Evolutionary conservation across 2,888 invertebrate genomes (phyloP).

Genomic region (Therioaphis trifolii): DNA sequence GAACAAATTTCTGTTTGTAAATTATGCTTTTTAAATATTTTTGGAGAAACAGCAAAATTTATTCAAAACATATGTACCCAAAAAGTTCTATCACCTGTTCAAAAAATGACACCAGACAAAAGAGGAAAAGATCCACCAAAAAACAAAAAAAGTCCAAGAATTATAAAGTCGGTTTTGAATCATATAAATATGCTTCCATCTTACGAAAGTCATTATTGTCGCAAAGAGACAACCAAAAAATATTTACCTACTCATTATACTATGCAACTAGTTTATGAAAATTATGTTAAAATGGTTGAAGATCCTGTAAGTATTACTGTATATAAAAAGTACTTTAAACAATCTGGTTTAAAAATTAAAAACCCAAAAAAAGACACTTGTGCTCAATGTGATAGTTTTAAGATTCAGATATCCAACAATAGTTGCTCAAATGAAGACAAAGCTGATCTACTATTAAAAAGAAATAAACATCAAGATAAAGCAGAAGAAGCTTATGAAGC

Average conservation of each 20-base stretch:
- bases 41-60: not conserved
- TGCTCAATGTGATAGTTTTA: not conserved
- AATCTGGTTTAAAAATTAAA: conserved; percentile 15
- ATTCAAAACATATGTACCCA: not conserved
- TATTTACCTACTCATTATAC: conserved; percentile 13
- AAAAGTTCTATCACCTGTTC: not conserved
- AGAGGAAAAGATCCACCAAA: not conserved
- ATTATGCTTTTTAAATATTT: not conserved
- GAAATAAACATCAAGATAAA: not conserved
- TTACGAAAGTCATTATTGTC: not conserved
- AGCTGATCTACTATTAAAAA: not conserved
- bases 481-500: not conserved
- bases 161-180: not conserved
- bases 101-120: not conserved
- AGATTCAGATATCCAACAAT: conserved; percentile 1
- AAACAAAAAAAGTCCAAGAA: not conserved
- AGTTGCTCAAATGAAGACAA: not conserved
- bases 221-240: not conserved
- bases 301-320: not conserved
- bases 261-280: not conserved
- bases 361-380: not conserved
- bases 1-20: not conserved
- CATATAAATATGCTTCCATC: not conserved
- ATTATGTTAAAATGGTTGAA: not conserved
- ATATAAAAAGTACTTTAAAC: conserved; percentile 5